Conservation (phyloP, 2,888 invertebrate genomes). For the Invenusta paracnida region DNA sequence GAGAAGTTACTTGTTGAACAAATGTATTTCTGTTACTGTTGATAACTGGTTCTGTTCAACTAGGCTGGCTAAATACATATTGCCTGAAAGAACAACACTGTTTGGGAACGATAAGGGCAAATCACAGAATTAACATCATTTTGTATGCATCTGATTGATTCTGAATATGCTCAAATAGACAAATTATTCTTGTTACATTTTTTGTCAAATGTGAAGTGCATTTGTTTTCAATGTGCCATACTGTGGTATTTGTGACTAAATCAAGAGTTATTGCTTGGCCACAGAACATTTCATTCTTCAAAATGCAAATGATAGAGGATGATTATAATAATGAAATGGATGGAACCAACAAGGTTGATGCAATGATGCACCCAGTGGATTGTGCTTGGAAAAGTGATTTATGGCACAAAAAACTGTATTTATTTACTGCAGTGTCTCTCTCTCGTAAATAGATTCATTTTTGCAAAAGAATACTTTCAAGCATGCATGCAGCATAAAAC, state of each 20-base stretch:
- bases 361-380: background rate
- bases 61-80: slow-evolving; percentile 26
- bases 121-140: background rate
- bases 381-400: background rate
- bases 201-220: background rate
- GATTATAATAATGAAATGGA: slow-evolving; percentile 1
- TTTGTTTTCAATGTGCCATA: background rate
- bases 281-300: background rate
- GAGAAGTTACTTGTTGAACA: background rate
- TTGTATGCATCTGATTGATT: background rate
- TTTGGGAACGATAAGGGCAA: background rate
- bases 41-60: slow-evolving; percentile 30
- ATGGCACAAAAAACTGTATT: slow-evolving; percentile 7
- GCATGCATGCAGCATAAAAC: background rate
- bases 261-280: background rate
- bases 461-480: background rate
- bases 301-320: background rate
- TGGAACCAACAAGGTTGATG: background rate
- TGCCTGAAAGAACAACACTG: background rate
- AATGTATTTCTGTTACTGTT: slow-evolving; percentile 14
- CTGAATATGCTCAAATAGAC: background rate
- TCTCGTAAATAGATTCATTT: background rate
- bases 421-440: background rate
- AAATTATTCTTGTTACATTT: background rate
- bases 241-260: slow-evolving; percentile 3